Percentiles rank a stretch among this genome's conserved stretches.
These are phyloP conservation scores for Panopea generosa DNA, from an alignment of 2,888 invertebrate species.

Conservation along the genomic window DNA sequence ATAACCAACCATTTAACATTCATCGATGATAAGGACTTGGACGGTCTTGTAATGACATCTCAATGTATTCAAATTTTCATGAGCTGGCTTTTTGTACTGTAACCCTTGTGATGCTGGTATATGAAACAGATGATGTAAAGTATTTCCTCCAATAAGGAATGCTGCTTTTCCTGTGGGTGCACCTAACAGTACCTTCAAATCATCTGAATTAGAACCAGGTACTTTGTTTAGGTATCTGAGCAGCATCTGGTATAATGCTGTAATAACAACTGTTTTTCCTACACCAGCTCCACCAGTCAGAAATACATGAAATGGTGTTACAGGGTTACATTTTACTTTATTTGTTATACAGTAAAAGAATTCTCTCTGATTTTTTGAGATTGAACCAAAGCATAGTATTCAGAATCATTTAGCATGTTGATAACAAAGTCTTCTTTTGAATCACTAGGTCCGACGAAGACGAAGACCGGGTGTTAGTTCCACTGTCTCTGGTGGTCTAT, in stretches of 20 bases:
- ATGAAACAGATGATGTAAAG: slow-evolving; percentile 34
- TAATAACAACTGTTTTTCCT: slow-evolving; percentile 24
- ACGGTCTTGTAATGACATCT: slow-evolving; percentile 12
- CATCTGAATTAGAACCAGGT: slow-evolving; percentile 21
- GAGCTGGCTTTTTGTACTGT: slow-evolving; percentile 22
- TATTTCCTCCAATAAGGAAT: slow-evolving; percentile 35
- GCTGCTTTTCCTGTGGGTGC: slow-evolving; percentile 63
- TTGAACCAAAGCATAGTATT: too few relatives aligned
- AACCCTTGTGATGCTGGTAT: slow-evolving; percentile 54
- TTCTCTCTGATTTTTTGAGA: background rate
- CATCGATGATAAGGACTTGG: slow-evolving; percentile 55
- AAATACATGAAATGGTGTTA: slow-evolving; percentile 30
- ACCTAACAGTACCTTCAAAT: slow-evolving; percentile 30
- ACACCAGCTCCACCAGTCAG: slow-evolving; percentile 47
- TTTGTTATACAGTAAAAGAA: slow-evolving; percentile 19
- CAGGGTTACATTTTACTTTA: slow-evolving; percentile 16
- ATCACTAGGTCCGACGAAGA: too few relatives aligned
- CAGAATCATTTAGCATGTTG: background rate
- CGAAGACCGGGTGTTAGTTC: too few relatives aligned
- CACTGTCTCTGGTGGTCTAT: too few relatives aligned
- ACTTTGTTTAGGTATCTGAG: background rate
- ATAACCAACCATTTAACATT: slow-evolving; percentile 62
- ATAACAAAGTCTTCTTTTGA: too few relatives aligned
- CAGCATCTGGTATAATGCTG: slow-evolving; percentile 18
- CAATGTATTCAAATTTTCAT: slow-evolving; percentile 30